Percentiles rank a stretch among this genome's conserved stretches.
Evolutionary conservation across 2,888 invertebrate species (phyloP).

Genomic region (Drosophila quinaria): DNA sequence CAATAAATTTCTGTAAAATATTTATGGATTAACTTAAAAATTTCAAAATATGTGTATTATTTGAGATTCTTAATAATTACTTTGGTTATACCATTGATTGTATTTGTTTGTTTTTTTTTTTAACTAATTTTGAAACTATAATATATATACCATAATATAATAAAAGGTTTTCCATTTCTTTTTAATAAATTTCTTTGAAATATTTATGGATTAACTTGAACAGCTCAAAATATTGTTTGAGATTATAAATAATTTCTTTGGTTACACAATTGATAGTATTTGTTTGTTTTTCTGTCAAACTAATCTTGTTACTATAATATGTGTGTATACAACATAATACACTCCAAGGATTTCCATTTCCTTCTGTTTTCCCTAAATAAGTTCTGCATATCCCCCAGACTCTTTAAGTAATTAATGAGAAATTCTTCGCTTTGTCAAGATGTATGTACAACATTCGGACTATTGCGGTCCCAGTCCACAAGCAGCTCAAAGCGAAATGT

Average conservation of each 20-base stretch:
- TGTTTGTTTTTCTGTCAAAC: too few relatives aligned
- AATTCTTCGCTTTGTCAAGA: constrained; percentile 19
- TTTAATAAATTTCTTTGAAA: too few relatives aligned
- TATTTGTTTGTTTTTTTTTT: too few relatives aligned
- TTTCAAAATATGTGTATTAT: background rate
- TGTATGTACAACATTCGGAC: constrained; percentile 14
- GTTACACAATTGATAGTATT: too few relatives aligned
- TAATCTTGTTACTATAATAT: too few relatives aligned
- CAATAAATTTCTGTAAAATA: constrained; percentile 36
- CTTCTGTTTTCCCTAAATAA: background rate
- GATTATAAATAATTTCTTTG: too few relatives aligned
- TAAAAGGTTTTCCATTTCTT: too few relatives aligned
- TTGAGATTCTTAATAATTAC: background rate
- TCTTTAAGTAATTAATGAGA: constrained; percentile 35
- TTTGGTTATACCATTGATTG: background rate
- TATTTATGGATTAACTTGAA: too few relatives aligned
- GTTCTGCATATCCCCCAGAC: background rate
- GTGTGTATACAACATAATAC: too few relatives aligned
- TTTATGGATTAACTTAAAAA: background rate
- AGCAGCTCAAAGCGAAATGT: constrained; percentile 55
- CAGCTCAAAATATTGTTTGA: too few relatives aligned
- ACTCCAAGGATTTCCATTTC: background rate
- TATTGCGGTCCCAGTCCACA: constrained; percentile 8
- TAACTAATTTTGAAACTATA: too few relatives aligned
- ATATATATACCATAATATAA: too few relatives aligned